Evolutionary conservation across 2,888 invertebrate species (phyloP), one percentile per base, ranked within the genome.

Genomic region (Cyrtodaria siliqua): DNA sequence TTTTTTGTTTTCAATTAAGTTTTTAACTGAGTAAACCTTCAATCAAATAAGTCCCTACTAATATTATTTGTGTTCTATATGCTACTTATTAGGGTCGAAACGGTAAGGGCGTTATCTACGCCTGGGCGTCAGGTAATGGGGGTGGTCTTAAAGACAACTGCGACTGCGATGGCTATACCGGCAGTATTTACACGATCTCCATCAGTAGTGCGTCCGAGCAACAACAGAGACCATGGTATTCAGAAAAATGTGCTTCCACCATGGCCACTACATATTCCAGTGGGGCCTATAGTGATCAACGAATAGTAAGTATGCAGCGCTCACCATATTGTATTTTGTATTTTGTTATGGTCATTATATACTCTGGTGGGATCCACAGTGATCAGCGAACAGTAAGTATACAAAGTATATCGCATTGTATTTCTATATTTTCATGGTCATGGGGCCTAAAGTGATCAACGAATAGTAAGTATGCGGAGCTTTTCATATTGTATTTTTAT

Each of bases 111-210:
- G 95, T 95, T 14, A 96, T 98, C 82, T 98, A 96, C 92, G 96
- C 97, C 0, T 98, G 98, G 97, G 98, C 98, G 0, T 96, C 97
- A 29, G 98, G 98, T 2, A 98, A 98, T 90, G 98, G 98, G 0
- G 97, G 98, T 33, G 95, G 95, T 12, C 94, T 95, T 75, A 94
- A 94, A 8, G 98, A 98, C 92, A 96, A 97, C 92, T 98, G 98
- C 91, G 97, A 97, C 89, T 97, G 97, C 92, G 98, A 98, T 92
- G 98, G 98, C 87, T 98, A 96, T 93, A 95, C 95, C 52, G 94
- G 96, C 27, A 97, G 96, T 91, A 96, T 97, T 79, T 97, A 96
- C 93, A 98, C 98, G 0, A 95, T 98, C 80, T 96, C 97, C 0
- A 96, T 98, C 57, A 97, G 97, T 60, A 97, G 97, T 89, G 97